phyloP scores from a whole-genome alignment of 2,113 vertebrate species.

The Urocynchramus pylzowi region DNA sequence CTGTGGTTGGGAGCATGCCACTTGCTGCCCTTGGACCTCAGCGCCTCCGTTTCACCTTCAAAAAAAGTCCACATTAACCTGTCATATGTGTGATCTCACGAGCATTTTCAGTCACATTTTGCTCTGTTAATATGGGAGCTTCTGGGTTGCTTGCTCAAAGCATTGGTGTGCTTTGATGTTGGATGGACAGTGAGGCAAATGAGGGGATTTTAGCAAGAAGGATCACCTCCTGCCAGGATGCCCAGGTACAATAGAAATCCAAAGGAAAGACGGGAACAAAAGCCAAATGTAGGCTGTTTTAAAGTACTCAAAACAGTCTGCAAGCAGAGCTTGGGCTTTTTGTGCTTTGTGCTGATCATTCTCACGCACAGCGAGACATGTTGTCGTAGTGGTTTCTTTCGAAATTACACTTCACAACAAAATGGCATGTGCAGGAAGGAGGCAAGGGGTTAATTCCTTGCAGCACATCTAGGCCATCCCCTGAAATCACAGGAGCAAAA shows the following conservation, averaged over 20 bases:
- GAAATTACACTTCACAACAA: neutral
- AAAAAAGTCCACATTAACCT: neutral
- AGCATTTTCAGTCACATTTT: neutral
- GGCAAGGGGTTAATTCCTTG: neutral
- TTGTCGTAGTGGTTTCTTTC: neutral
- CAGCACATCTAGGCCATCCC: constrained; percentile 15
- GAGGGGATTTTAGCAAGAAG: neutral
- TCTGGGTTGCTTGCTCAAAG: neutral
- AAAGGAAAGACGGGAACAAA: neutral
- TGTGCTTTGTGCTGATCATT: neutral
- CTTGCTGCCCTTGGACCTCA: neutral
- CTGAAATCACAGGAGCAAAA: constrained; percentile 27
- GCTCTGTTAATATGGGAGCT: neutral
- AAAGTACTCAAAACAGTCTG: neutral
- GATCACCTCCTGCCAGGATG: neutral
- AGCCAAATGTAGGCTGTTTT: neutral
- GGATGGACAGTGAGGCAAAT: neutral
- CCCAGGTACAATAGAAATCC: neutral
- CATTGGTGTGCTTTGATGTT: neutral
- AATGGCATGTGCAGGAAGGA: neutral
- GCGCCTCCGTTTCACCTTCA: neutral
- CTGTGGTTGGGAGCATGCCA: neutral
- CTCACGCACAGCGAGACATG: neutral
- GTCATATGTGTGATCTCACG: rapidly evolving
- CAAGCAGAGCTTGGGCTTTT: neutral